A percentile compares a stretch with the other conserved stretches of the same genome.
These are phyloP conservation scores for Sebastes nivosus DNA, from an alignment of 2,797 vertebrate species.

Conservation along the genomic window DNA sequence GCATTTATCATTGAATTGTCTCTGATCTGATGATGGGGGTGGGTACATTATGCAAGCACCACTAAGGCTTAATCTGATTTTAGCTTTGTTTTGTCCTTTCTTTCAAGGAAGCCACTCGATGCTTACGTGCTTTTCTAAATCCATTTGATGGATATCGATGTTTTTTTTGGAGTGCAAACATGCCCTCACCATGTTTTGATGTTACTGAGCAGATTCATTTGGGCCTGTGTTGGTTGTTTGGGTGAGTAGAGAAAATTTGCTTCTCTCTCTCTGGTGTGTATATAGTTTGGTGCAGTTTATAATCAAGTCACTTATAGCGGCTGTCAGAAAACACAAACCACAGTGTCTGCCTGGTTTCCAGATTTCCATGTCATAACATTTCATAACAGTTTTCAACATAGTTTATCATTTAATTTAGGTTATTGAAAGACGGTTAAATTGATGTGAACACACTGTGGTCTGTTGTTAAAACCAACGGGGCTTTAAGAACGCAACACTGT, in stretches of 20 bases:
- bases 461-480: neutral
- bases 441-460: neutral
- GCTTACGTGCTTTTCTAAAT: neutral
- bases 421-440: slow-evolving; percentile 19
- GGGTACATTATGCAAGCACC: slow-evolving; percentile 40
- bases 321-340: neutral
- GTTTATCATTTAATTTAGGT: slow-evolving; percentile 1
- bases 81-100: neutral
- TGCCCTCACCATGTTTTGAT: neutral
- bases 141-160: neutral
- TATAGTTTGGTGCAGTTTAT: slow-evolving; percentile 1
- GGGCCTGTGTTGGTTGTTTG: neutral
- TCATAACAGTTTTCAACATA: neutral
- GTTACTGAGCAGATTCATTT: neutral
- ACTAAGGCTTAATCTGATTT: slow-evolving; percentile 8
- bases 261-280: neutral
- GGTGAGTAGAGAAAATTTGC: neutral
- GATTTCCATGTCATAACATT: neutral
- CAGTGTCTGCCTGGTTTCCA: neutral
- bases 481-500: neutral
- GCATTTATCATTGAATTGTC: neutral
- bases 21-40: neutral
- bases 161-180: neutral
- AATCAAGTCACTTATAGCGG: neutral
- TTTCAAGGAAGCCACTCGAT: neutral